phyloP scores from a whole-genome alignment of 1,140 invertebrate genomes.

The Drosophila baimaii region DNA sequence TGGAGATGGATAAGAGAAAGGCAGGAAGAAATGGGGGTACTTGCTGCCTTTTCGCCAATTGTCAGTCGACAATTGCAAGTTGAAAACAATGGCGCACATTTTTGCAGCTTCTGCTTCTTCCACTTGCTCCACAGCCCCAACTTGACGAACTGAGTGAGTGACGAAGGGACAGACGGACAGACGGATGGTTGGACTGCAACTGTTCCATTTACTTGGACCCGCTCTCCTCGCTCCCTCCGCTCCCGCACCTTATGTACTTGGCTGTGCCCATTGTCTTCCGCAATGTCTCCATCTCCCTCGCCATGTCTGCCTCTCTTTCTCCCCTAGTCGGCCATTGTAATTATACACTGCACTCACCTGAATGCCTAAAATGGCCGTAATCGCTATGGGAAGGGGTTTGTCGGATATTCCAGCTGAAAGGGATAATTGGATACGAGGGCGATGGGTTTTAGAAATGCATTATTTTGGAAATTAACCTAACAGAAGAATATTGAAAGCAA shows the following conservation, averaged over 20 bases:
- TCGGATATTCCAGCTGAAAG: background rate
- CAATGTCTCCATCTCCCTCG: slow-evolving; percentile 52
- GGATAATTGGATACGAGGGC: slow-evolving; percentile 6
- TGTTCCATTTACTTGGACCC: slow-evolving; percentile 64
- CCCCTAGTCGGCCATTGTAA: slow-evolving; percentile 69
- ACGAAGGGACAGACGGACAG: slow-evolving; percentile 28
- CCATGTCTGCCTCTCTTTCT: slow-evolving; percentile 44
- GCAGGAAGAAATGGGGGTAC: slow-evolving; percentile 6
- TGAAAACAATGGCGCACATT: slow-evolving; percentile 71
- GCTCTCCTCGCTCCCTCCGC: slow-evolving; percentile 12
- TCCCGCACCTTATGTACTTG: slow-evolving; percentile 52
- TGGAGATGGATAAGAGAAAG: background rate
- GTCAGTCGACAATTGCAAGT: slow-evolving; percentile 76
- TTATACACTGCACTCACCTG: slow-evolving; percentile 60
- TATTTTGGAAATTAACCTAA: background rate
- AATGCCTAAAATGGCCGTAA: slow-evolving; percentile 18
- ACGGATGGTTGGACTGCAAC: slow-evolving; percentile 59
- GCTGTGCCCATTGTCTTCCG: slow-evolving; percentile 69
- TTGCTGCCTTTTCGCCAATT: slow-evolving; percentile 73
- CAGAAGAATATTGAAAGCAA: background rate
- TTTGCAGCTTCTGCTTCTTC: slow-evolving; percentile 56
- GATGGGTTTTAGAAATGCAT: too few species aligned
- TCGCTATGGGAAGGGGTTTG: slow-evolving; percentile 14
- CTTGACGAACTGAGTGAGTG: slow-evolving; percentile 58
- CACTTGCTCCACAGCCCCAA: slow-evolving; percentile 25